These are phyloP conservation scores for Heliconius ethilla DNA, from an alignment of 2,888 invertebrate species.

Conservation along the genomic window DNA sequence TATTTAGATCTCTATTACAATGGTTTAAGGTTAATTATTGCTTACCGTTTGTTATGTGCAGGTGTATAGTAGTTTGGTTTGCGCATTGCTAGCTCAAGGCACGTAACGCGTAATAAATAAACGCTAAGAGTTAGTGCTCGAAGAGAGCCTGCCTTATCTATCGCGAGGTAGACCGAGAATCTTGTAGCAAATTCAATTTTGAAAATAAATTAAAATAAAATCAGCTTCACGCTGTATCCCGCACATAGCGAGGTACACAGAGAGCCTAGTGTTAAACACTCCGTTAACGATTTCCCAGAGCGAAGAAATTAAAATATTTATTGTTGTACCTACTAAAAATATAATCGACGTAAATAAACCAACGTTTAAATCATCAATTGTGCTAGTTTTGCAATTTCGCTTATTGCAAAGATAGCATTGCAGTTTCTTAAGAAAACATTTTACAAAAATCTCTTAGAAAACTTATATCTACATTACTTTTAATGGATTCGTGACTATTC, in stretches of 20 bases:
- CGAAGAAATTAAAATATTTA: too few species aligned
- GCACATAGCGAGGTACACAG: too few species aligned
- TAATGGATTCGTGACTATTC: constrained; percentile 64
- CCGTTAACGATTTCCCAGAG: too few species aligned
- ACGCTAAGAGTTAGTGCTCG: constrained; percentile 68
- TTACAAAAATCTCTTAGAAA: constrained; percentile 57
- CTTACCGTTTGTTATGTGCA: constrained; percentile 43
- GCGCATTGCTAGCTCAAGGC: constrained; percentile 68
- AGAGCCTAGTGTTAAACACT: too few species aligned
- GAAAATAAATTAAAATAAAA: constrained; percentile 31
- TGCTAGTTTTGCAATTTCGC: constrained; percentile 35
- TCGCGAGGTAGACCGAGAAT: constrained; percentile 64
- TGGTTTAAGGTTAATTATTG: constrained; percentile 49
- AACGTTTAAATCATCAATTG: constrained; percentile 21
- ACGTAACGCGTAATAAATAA: constrained; percentile 77
- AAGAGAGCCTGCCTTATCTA: constrained; percentile 71
- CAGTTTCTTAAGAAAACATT: constrained; percentile 49
- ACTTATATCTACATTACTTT: constrained; percentile 56
- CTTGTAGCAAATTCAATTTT: constrained; percentile 63
- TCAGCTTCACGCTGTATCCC: too few species aligned
- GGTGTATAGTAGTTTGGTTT: constrained; percentile 50
- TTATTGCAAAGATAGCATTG: constrained; percentile 41
- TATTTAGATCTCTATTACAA: constrained; percentile 38
- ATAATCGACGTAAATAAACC: not conserved
- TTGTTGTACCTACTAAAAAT: not conserved